These are phyloP conservation scores for Muscicapa adusta DNA, from an alignment of 2,113 vertebrate genomes.

Conservation along the genomic window DNA sequence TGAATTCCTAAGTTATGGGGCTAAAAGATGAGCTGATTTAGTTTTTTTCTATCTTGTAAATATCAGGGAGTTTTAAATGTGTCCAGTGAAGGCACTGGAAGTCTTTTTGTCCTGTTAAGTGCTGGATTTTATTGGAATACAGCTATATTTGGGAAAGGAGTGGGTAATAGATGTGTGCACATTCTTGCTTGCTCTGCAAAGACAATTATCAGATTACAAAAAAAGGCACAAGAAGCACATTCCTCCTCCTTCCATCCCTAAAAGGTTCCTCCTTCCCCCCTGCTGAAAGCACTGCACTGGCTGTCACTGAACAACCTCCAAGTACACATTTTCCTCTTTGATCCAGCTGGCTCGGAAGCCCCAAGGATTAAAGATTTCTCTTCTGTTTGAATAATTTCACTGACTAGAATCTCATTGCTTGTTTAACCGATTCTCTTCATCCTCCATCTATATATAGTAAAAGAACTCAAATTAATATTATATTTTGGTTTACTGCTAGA, in stretches of 20 bases:
- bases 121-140: background rate
- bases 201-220: constrained; percentile 27
- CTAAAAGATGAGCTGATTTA: background rate
- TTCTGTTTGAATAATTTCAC: constrained; percentile 36
- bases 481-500: background rate
- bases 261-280: constrained; percentile 26
- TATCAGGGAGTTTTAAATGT: background rate
- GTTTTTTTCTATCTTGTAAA: background rate
- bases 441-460: background rate
- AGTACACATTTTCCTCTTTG: background rate
- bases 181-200: constrained; percentile 36
- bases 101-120: background rate
- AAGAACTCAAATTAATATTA: background rate
- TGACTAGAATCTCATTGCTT: background rate
- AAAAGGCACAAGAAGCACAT: constrained; percentile 54
- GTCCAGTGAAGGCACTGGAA: background rate
- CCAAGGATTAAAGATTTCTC: constrained; percentile 28
- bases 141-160: constrained; percentile 26
- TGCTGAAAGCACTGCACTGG: background rate
- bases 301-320: constrained; percentile 36
- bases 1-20: background rate
- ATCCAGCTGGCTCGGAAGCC: constrained; percentile 39
- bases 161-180: background rate
- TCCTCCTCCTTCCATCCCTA: background rate
- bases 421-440: background rate